A percentile compares a stretch with the other conserved stretches of the same genome.
Conservation (phyloP, 2,113 vertebrate species). For the Tenrec ecaudatus region DNA sequence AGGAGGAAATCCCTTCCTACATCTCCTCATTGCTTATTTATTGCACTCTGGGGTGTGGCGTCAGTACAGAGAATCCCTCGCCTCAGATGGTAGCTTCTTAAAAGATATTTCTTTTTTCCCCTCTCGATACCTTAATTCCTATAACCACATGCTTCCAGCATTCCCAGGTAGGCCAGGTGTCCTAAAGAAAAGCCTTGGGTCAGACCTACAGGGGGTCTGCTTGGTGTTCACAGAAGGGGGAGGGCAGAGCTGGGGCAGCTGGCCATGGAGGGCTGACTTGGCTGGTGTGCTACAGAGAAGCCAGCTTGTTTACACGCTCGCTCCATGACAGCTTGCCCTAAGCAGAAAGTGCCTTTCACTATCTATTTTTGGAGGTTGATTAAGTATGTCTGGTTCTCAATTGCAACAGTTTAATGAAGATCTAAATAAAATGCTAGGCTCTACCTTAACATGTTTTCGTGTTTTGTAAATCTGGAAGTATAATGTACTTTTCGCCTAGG, state of each 20-base stretch:
- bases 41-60: constrained; percentile 92
- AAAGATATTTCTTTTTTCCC: constrained; percentile 72
- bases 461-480: not conserved
- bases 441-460: constrained; percentile 68
- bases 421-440: constrained; percentile 88
- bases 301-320: constrained; percentile 97
- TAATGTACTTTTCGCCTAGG: not conserved
- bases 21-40: constrained; percentile 92
- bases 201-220: constrained; percentile 86
- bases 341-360: constrained; percentile 92
- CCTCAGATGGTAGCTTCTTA: constrained; percentile 92
- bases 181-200: constrained; percentile 94
- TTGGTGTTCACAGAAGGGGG: constrained; percentile 85
- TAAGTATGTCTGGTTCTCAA: constrained; percentile 88
- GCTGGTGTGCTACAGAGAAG: constrained; percentile 99
- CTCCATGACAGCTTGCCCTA: constrained; percentile 91
- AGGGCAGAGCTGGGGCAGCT: constrained; percentile 82
- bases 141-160: constrained; percentile 86
- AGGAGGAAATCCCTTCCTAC: constrained; percentile 88
- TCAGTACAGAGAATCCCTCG: constrained; percentile 95
- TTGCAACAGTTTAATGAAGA: constrained; percentile 85
- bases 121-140: constrained; percentile 85
- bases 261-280: constrained; percentile 86
- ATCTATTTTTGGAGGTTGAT: constrained; percentile 86
- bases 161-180: constrained; percentile 91